These are phyloP conservation scores for Brachystomella parvula DNA, from an alignment of 1,140 invertebrate genomes.

Conservation along the genomic window DNA sequence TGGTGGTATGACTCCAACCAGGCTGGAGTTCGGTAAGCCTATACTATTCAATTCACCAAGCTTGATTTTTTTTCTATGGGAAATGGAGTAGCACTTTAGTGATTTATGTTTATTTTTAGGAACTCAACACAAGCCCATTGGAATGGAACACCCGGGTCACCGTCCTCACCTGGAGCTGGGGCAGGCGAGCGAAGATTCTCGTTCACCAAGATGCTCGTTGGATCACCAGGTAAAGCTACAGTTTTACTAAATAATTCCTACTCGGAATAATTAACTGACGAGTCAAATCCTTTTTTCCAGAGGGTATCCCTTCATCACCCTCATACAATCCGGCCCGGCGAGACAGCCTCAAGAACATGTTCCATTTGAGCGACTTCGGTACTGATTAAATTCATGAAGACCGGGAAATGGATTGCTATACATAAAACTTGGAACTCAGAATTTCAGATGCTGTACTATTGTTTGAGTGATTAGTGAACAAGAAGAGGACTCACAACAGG, in stretches of 20 bases:
- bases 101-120: no score
- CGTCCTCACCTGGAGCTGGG: not conserved
- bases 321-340: slow-evolving; percentile 3
- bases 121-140: not conserved
- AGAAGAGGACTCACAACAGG: no score
- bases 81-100: no score
- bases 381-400: no score
- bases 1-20: slow-evolving; percentile 11
- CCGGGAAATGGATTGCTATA: no score
- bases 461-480: no score
- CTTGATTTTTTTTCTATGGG: not conserved
- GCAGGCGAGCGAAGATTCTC: not conserved
- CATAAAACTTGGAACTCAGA: no score
- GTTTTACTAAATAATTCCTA: not conserved
- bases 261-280: not conserved
- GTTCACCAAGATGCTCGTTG: not conserved
- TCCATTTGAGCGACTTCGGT: slow-evolving; percentile 13
- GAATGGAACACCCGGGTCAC: slow-evolving; percentile 1
- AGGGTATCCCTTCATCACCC: not conserved
- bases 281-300: not conserved
- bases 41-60: not conserved
- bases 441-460: no score
- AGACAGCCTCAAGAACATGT: slow-evolving; percentile 15
- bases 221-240: not conserved
- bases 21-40: slow-evolving; percentile 10